Conservation (phyloP, 2,797 vertebrate genomes). For the Danionella dracula region DNA sequence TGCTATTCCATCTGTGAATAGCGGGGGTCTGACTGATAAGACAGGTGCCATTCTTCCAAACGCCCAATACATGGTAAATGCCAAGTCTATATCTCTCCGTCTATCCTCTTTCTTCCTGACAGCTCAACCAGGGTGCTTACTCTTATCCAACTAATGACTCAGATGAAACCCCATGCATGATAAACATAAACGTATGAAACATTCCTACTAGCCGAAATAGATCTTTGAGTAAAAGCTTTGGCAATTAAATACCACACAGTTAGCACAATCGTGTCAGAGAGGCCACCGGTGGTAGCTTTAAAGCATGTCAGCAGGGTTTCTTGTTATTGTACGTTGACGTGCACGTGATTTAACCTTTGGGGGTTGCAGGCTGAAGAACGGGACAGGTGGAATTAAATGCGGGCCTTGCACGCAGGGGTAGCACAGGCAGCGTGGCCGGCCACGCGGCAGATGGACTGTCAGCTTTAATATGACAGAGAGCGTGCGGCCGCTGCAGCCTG, state of each 20-base stretch:
- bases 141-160: constrained; percentile 19
- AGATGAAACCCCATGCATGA: constrained; percentile 2
- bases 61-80: constrained; percentile 60
- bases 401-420: constrained; percentile 28
- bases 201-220: not conserved
- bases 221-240: not conserved
- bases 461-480: constrained; percentile 64
- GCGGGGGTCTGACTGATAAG: constrained; percentile 76
- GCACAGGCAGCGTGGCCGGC: constrained; percentile 57
- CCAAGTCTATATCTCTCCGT: constrained; percentile 51
- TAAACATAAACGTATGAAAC: not conserved
- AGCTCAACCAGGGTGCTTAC: not conserved
- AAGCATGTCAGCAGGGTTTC: constrained; percentile 6
- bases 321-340: constrained; percentile 20
- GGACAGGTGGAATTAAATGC: constrained; percentile 32
- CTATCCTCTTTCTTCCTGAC: constrained; percentile 5
- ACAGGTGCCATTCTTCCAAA: constrained; percentile 81
- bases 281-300: not conserved
- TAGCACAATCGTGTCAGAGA: not conserved
- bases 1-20: constrained; percentile 83
- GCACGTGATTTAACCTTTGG: constrained; percentile 24
- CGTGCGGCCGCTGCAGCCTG: constrained; percentile 54
- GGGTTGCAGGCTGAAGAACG: constrained; percentile 34
- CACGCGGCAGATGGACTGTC: constrained; percentile 77
- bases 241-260: not conserved